Evolutionary conservation across 2,888 invertebrate genomes (phyloP).

Genomic region (Chrysomela aeneicollis): DNA sequence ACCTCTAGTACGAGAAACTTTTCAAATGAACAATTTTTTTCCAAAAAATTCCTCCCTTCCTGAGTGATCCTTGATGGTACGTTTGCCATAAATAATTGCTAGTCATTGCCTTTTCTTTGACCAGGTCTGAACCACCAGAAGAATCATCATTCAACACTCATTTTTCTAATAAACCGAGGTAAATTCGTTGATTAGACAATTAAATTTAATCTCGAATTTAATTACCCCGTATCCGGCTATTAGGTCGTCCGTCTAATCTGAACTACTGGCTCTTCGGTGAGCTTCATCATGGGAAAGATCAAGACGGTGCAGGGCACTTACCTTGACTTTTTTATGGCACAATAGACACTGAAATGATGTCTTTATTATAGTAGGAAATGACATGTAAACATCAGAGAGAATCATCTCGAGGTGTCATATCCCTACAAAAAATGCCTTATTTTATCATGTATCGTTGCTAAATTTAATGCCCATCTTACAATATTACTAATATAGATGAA

Average conservation of each 20-base stretch:
- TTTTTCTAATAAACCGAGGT: slow-evolving; percentile 6
- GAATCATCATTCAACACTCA: slow-evolving; percentile 4
- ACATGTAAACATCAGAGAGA: too few relatives aligned
- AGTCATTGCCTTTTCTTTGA: neutral
- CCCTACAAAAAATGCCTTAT: too few relatives aligned
- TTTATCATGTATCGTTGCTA: too few relatives aligned
- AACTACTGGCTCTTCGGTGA: slow-evolving; percentile 6
- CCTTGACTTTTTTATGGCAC: slow-evolving; percentile 2
- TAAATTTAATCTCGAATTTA: slow-evolving; percentile 22
- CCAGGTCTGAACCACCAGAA: neutral
- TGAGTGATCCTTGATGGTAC: too few relatives aligned
- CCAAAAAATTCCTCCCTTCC: too few relatives aligned
- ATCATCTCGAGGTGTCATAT: too few relatives aligned
- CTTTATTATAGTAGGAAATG: neutral
- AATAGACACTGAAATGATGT: neutral
- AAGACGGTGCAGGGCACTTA: slow-evolving; percentile 6
- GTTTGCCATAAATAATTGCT: too few relatives aligned
- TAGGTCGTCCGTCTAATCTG: slow-evolving; percentile 18
- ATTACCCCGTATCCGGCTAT: slow-evolving; percentile 18
- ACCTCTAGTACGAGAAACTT: too few relatives aligned
- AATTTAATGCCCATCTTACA: too few relatives aligned
- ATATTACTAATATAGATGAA: too few relatives aligned
- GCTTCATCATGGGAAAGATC: slow-evolving; percentile 20
- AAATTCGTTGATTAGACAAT: slow-evolving; percentile 21
- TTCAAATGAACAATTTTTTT: too few relatives aligned